A percentile compares a stretch with the other conserved stretches of the same genome.
Evolutionary conservation across 2,888 invertebrate genomes (phyloP).

Genomic region (Leptopterna dolabrata): DNA sequence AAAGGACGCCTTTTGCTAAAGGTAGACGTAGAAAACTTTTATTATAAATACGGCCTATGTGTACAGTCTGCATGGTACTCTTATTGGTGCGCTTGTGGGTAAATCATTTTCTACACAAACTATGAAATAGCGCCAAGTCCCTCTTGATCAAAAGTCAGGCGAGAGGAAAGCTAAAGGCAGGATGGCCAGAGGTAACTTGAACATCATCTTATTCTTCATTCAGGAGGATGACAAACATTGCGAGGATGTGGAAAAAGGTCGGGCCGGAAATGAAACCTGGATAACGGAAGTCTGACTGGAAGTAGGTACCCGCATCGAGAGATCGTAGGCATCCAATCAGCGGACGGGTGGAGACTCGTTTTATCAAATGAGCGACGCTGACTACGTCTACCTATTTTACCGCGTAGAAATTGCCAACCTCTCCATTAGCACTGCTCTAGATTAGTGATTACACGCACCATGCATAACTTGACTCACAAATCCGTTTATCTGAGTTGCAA

Average conservation of each 20-base stretch:
- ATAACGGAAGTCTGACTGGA: slow-evolving; percentile 21
- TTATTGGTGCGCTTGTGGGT: no score
- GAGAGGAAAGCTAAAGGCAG: neutral
- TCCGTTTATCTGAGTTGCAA: no score
- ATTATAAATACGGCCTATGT: no score
- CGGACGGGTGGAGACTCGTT: neutral
- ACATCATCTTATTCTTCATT: neutral
- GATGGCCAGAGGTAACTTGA: neutral
- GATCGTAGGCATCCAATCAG: neutral
- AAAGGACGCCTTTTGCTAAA: no score
- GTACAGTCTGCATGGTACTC: no score
- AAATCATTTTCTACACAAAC: no score
- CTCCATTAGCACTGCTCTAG: neutral
- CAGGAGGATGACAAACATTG: neutral
- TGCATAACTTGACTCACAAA: no score
- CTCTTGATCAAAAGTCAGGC: no score
- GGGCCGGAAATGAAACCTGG: slow-evolving; percentile 32
- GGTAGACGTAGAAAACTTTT: no score
- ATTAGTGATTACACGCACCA: neutral
- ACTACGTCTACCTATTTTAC: neutral
- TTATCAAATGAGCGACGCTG: neutral
- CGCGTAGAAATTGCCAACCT: neutral
- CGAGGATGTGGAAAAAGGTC: neutral
- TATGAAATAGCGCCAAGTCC: no score
- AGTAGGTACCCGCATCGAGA: neutral